phyloP scores from a whole-genome alignment of 2,113 vertebrate species.

The Peromyscus polionotus region DNA sequence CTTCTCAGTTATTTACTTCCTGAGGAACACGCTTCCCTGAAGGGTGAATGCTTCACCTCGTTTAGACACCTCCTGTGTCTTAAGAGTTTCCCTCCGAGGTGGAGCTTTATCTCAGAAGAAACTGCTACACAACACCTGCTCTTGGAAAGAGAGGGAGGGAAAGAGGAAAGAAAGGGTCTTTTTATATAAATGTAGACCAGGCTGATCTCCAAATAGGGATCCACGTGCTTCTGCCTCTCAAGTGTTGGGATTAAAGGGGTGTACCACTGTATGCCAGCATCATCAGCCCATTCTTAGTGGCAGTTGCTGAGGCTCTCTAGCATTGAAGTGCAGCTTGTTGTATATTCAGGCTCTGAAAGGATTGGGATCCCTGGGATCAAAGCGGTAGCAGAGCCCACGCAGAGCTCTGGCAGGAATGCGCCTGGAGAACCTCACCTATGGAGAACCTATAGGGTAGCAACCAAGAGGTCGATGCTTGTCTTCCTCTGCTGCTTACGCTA shows the following conservation, averaged over 20 bases:
- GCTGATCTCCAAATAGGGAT: neutral
- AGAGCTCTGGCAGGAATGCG: neutral
- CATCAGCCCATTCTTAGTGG: neutral
- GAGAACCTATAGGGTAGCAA: neutral
- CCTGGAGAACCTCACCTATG: neutral
- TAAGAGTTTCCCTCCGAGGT: neutral
- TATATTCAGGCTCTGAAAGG: neutral
- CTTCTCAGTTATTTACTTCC: neutral
- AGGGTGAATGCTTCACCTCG: neutral
- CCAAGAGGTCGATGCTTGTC: neutral
- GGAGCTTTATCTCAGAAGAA: neutral
- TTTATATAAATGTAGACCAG: neutral
- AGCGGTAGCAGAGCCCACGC: neutral
- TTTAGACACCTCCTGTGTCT: neutral
- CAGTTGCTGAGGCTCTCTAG: neutral
- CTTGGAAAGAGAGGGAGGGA: neutral
- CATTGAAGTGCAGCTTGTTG: neutral
- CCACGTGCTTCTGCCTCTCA: neutral
- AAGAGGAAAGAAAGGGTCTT: neutral
- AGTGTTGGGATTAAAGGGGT: neutral
- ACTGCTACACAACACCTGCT: neutral
- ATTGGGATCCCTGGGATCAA: neutral
- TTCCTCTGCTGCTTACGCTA: neutral
- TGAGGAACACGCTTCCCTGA: neutral
- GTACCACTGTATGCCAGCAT: neutral